These are phyloP conservation scores for Parapsyche elsis DNA, from an alignment of 1,140 invertebrate species.

Conservation along the genomic window DNA sequence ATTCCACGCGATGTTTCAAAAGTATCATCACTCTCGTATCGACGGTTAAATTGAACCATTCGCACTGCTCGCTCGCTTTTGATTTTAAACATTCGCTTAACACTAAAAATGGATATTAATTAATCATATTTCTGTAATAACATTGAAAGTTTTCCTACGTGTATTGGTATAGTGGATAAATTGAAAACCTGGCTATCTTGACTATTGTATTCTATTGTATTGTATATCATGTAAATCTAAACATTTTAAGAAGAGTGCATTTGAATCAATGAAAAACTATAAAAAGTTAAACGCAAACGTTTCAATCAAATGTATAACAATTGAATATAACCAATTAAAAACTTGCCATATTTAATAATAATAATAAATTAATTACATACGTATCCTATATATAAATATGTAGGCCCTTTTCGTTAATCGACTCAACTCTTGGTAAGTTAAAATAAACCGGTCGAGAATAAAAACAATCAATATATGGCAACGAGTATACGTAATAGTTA, in stretches of 20 bases:
- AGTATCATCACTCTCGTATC: background rate
- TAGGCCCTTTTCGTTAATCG: slow-evolving; percentile 14
- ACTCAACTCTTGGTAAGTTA: background rate
- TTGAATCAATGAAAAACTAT: background rate
- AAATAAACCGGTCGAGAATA: background rate
- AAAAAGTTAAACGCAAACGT: background rate
- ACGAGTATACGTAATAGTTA: slow-evolving; percentile 37
- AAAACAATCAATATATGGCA: slow-evolving; percentile 51
- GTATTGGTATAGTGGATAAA: slow-evolving; percentile 45
- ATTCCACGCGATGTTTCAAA: background rate
- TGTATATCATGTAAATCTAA: background rate
- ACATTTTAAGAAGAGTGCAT: slow-evolving; percentile 23
- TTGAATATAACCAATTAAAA: too few relatives aligned
- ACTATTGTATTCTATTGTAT: slow-evolving; percentile 46
- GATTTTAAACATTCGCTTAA: background rate
- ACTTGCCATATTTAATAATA: too few relatives aligned
- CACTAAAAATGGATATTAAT: slow-evolving; percentile 43
- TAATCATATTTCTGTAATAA: slow-evolving; percentile 43
- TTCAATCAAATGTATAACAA: background rate
- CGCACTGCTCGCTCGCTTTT: background rate
- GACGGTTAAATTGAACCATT: background rate
- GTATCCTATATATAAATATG: slow-evolving; percentile 4
- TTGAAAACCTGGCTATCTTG: slow-evolving; percentile 56
- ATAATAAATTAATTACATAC: background rate
- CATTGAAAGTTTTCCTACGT: slow-evolving; percentile 47